Conservation (phyloP, 2,797 vertebrate species). For the Vipera ursinii region DNA sequence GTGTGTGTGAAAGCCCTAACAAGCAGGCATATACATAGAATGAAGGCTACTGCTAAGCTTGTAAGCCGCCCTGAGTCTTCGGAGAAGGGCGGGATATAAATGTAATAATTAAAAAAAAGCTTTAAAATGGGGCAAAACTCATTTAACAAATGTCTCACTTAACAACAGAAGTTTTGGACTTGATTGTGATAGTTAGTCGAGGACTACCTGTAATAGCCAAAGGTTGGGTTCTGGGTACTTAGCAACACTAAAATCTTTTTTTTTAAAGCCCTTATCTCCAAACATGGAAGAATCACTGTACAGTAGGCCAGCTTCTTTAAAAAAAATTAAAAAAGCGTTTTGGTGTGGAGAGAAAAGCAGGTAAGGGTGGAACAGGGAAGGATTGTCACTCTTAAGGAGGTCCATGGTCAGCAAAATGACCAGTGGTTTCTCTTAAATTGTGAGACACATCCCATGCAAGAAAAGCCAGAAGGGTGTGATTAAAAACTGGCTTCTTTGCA, state of each 20-base stretch:
- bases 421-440: slow-evolving; percentile 31
- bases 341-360: not conserved
- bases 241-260: not conserved
- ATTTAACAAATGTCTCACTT: not conserved
- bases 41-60: no score
- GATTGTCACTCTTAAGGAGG: slow-evolving; percentile 30
- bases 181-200: not conserved
- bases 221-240: not conserved
- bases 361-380: slow-evolving; percentile 32
- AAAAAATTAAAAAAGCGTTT: not conserved
- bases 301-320: not conserved
- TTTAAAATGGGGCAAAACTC: not conserved
- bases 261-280: not conserved
- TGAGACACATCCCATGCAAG: slow-evolving; percentile 37
- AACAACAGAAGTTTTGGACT: not conserved
- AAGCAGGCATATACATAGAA: no score
- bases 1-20: no score
- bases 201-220: not conserved
- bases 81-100: no score
- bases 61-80: no score
- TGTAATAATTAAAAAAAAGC: no score
- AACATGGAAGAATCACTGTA: not conserved
- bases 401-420: not conserved
- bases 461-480: slow-evolving; percentile 39
- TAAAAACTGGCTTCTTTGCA: slow-evolving; percentile 38